Evolutionary conservation across 1,140 invertebrate species (phyloP), one percentile per base, ranked within the genome.

Genomic region (Archivesica marissinica): DNA sequence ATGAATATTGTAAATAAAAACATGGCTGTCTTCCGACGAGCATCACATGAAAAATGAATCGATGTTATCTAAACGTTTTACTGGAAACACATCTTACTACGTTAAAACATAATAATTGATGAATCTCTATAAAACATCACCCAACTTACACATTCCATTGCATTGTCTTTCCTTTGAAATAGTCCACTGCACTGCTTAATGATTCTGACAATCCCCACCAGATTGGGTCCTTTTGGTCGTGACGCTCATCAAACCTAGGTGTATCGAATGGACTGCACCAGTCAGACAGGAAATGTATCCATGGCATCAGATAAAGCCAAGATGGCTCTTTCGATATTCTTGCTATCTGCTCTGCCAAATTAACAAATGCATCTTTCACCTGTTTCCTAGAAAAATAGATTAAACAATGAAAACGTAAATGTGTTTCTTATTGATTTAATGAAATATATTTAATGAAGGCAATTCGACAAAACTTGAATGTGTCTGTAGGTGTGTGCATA

Each of bases 261-360:
- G 11, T 23, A 17, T 72, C 39, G 28, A 72, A 72, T 17, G 68
- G 68, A 28, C 3, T 33, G 20, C 68, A 72, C 23, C n/a, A 23
- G 1, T 33, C 68, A 25, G 68, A 72, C 39, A 72, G 23, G 33
- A 72, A 47, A 39, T 72, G 68, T 47, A 72, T 52, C 68, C 39
- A 72, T 23, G 68, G 68, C 68, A 72, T 72, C 23, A 72, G 39
- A 25, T 25, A 72, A 20, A 72, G 38, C 68, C 68, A 72, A 6
- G 4, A 25, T 23, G 68, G 68, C 30, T 72, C 30, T 30, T 70
- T 70, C 11, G 35, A 39, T 70, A 20, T 38, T 6, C 6, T 44
- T 9, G 38, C 33, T 70, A 70, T 70, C 23, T 23, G 9, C 1
- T 23, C 4, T 9, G 30, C 66, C n/a, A 70, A n/a, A 9, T 20